Evolutionary conservation across 2,113 vertebrate genomes (phyloP), one percentile per base, ranked within the genome.

Genomic region (Phoenicopterus ruber): DNA sequence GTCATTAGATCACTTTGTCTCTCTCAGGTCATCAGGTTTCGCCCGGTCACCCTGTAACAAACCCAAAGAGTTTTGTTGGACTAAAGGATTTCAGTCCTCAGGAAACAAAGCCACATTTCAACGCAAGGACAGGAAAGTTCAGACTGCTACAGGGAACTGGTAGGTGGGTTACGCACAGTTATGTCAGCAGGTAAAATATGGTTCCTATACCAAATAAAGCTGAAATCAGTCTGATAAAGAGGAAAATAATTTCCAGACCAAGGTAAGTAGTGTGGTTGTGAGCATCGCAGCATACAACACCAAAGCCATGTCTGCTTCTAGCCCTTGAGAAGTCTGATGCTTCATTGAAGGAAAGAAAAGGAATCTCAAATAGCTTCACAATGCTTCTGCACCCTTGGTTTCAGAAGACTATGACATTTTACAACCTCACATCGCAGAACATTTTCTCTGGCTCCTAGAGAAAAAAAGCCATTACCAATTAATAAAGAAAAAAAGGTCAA

Each of bases 381-480:
- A 22, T 10, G 26, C 15, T 69, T 58, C 12, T 29, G 2, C 5
- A 17, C 12, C 21, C 6, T 69, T 14, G 61, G 15, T 38, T 87
- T 81, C 55, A 70, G 63, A 16, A 26, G 5, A 6, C 34, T n/a
- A 8, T 31, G 34, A 13, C 9, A 0, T n/a, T 16, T 36, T 18
- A 31, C 1, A 67, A 10, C 14, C n/a, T 28, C 25, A 21, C 1
- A 0, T 4, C 17, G 24, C 34, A 31, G 52, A 34, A 24, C 6
- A 11, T 63, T 24, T 70, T 24, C 34, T 66, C 34, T 62, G 55
- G 2, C 11, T 95, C 61, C 26, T 31, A 36, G 10, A 40, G 16
- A 13, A 42, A 63, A 57, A 92, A 73, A 69, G 2, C 4, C 13
- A 5, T 11, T 8, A 24, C 0, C 0, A 6, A 71, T 20, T 57